Conservation (phyloP, 2,888 invertebrate species). For the Eurois occulta region DNA sequence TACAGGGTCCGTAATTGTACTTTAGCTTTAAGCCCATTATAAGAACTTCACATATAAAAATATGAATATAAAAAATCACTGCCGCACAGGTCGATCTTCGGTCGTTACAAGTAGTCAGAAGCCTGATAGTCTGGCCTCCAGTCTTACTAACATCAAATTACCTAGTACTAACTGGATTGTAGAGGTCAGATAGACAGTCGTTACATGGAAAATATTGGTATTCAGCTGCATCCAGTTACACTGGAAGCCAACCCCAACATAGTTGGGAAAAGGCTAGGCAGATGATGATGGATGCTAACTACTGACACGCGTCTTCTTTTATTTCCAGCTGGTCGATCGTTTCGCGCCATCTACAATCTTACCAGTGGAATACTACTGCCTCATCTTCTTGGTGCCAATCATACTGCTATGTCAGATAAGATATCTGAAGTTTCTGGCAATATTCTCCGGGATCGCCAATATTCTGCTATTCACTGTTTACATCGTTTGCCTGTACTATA, state of each 20-base stretch:
- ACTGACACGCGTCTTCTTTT: background rate
- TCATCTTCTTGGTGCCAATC: conserved; percentile 82
- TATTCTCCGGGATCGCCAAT: conserved; percentile 98
- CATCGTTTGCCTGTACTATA: conserved; percentile 95
- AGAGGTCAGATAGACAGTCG: background rate
- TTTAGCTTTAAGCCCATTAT: too few species aligned
- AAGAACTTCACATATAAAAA: too few species aligned
- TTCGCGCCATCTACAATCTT: conserved; percentile 78
- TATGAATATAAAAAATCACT: too few species aligned
- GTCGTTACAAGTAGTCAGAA: background rate
- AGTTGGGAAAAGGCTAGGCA: background rate
- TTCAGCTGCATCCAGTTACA: background rate
- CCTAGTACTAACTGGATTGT: background rate
- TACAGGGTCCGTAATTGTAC: too few species aligned
- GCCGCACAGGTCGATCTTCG: background rate
- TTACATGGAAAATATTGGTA: background rate
- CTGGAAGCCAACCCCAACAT: background rate
- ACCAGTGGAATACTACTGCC: conserved; percentile 85
- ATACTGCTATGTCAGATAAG: conserved; percentile 90
- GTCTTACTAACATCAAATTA: background rate
- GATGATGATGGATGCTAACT: background rate
- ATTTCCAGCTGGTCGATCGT: conserved; percentile 84
- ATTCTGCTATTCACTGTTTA: conserved; percentile 94
- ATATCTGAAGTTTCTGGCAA: conserved; percentile 95
- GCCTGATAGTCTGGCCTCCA: background rate